Evolutionary conservation across 2,797 vertebrate genomes (phyloP), one percentile per base, ranked within the genome.

Genomic region (Xenopus petersii): DNA sequence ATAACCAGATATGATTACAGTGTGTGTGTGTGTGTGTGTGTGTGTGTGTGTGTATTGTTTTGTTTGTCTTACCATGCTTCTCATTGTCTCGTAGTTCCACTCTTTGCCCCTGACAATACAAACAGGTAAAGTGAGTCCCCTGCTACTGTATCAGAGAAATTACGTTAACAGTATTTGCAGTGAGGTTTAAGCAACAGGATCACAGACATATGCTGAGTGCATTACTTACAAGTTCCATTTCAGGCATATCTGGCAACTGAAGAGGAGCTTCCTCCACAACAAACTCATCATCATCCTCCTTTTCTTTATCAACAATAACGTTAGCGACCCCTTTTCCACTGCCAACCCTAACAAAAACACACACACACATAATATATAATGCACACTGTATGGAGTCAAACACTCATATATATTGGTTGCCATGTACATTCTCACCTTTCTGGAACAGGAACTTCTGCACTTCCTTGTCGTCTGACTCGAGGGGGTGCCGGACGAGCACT

Each of bases 401-500:
- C 49, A 30, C 26, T 21, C 21, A 21, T 21, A 21, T 21, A 4
- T 36, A 36, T 36, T 36, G 33, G 33, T 36, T 36, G 33, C 2
- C 33, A 36, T 36, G 33, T 3, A 6, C 33, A 42, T 2, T 12
- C 83, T 90, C 81, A 97, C 96, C 95, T 94, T 81, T 98, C 95
- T 2, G 83, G 81, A 1, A 81, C 56, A 4, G 84, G 47, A 16
- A 73, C 77, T 9, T 98, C 96, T 0, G 68, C 0, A 9, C 89
- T 95, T 64, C 95, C 94, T 67, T 93, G 95, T 10, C 74, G 91
- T 81, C 88, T 95, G 59, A 95, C 83, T 62, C 93, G 88, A 0
- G 94, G 96, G 0, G 96, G 95, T 0, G 94, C 95, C 0, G 94
- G 94, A 1, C 96, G 89, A 0, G 95, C 95, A 0, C 96, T 98